Evolutionary conservation across 1,140 invertebrate species (phyloP).

Genomic region (Caerostris darwini): DNA sequence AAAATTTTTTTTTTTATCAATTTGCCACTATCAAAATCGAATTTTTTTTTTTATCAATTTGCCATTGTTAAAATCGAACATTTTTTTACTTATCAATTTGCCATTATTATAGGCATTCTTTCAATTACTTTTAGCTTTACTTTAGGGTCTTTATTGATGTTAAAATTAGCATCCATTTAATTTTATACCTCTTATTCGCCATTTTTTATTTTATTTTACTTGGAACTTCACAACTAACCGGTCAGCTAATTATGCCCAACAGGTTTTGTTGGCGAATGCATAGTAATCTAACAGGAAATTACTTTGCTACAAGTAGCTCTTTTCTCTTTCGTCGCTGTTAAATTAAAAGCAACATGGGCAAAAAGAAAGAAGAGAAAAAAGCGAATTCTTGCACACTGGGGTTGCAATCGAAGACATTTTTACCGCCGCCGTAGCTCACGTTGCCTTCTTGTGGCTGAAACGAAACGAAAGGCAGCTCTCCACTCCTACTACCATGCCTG

Average conservation of each 20-base stretch:
- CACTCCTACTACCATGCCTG: conserved; percentile 55
- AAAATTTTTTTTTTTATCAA: too few species aligned
- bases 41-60: too few species aligned
- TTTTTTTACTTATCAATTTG: too few species aligned
- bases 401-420: not conserved
- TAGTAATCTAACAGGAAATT: not conserved
- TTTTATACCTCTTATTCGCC: too few species aligned
- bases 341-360: not conserved
- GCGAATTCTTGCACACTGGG: not conserved
- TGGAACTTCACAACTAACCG: not conserved
- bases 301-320: not conserved
- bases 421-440: not conserved
- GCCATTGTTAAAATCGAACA: too few species aligned
- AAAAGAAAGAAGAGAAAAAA: not conserved
- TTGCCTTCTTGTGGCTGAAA: not conserved
- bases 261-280: not conserved
- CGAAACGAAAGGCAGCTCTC: not conserved
- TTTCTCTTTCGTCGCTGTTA: not conserved
- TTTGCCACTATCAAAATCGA: too few species aligned
- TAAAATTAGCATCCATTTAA: not conserved
- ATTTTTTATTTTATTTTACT: not conserved
- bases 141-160: not conserved
- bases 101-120: too few species aligned
- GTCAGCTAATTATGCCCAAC: not conserved
- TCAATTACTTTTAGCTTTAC: not conserved